Evolutionary conservation across 2,113 vertebrate species (phyloP).

Genomic region (Istiophorus platypterus): DNA sequence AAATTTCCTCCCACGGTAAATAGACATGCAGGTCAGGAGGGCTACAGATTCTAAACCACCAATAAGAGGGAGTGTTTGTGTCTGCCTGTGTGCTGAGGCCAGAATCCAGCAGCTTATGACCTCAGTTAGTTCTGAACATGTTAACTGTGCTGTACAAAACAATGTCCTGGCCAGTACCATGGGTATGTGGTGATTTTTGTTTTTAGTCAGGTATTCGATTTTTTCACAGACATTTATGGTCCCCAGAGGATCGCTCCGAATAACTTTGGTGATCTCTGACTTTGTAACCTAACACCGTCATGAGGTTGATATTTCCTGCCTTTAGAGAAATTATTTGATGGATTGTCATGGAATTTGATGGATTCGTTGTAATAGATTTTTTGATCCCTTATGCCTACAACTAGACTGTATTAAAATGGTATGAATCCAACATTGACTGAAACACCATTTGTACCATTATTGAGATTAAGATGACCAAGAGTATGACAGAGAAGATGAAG

Average conservation of each 20-base stretch:
- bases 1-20: slow-evolving; percentile 19
- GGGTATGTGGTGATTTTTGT: not conserved
- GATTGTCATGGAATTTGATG: not conserved
- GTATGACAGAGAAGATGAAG: no score
- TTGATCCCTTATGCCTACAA: not conserved
- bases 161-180: not conserved
- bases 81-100: not conserved
- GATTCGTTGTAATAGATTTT: not conserved
- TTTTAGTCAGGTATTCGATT: not conserved
- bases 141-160: not conserved
- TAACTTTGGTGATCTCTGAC: not conserved
- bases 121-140: not conserved
- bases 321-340: not conserved
- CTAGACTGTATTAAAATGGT: not conserved
- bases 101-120: not conserved
- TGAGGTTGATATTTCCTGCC: not conserved
- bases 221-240: not conserved
- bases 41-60: not conserved
- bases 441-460: no score
- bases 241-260: not conserved
- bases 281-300: not conserved
- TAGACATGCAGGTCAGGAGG: slow-evolving; percentile 5
- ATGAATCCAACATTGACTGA: no score
- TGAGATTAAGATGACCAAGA: no score
- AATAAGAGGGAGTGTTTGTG: not conserved